Conservation (phyloP, 2,113 vertebrate genomes). For the Phaethornis superciliosus region DNA sequence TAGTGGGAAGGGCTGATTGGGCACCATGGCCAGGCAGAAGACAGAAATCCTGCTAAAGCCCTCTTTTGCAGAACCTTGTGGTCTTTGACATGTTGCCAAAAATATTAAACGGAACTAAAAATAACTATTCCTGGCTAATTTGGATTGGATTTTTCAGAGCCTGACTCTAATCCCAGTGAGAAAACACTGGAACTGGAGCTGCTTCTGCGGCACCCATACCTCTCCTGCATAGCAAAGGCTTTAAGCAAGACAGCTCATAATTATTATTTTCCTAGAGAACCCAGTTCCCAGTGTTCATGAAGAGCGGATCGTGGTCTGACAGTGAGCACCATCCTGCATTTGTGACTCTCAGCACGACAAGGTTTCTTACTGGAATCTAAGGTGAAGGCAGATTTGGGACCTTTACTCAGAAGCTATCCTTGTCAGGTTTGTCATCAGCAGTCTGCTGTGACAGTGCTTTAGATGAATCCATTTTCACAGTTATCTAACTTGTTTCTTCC, state of each 20-base stretch:
- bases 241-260: not conserved
- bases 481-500: not conserved
- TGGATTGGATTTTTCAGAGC: not conserved
- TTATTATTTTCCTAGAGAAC: not conserved
- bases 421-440: not conserved
- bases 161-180: not conserved
- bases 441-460: not conserved
- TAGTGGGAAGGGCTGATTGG: not conserved
- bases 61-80: not conserved
- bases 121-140: not conserved
- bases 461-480: not conserved
- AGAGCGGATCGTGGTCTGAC: not conserved
- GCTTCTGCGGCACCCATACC: accelerated
- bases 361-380: not conserved
- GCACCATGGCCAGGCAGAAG: not conserved
- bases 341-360: not conserved
- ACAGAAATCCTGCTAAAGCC: not conserved
- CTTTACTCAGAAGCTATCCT: not conserved
- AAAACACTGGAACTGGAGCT: not conserved
- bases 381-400: not conserved
- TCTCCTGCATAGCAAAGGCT: not conserved
- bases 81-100: not conserved
- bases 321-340: accelerated
- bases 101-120: not conserved
- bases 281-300: accelerated